Conservation (phyloP, 2,113 vertebrate genomes). For the Rallus limicola region DNA sequence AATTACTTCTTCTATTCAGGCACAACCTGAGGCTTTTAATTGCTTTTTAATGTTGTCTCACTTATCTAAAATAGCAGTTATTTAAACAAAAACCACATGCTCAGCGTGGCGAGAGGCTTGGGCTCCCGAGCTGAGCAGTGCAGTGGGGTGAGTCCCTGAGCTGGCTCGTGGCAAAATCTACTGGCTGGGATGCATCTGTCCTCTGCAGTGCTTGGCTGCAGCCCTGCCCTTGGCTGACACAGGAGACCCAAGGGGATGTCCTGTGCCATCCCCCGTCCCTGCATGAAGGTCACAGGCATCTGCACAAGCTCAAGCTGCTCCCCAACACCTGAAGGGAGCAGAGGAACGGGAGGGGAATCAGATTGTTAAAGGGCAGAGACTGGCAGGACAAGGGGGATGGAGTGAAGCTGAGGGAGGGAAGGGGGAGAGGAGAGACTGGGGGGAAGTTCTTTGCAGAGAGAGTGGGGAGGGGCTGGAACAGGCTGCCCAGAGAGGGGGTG, state of each 20-base stretch:
- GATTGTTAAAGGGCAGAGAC: too few relatives aligned
- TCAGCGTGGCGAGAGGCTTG: neutral
- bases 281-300: neutral
- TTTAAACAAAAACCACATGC: neutral
- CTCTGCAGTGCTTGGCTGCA: neutral
- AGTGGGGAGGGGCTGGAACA: too few relatives aligned
- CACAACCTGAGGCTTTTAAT: neutral
- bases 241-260: neutral
- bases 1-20: neutral
- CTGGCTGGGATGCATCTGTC: neutral
- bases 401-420: too few relatives aligned
- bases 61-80: neutral
- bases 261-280: too few relatives aligned
- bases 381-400: too few relatives aligned
- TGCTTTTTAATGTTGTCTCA: neutral
- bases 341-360: too few relatives aligned
- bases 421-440: too few relatives aligned
- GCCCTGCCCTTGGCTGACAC: too few relatives aligned
- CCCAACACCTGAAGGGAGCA: too few relatives aligned
- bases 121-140: neutral
- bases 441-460: too few relatives aligned
- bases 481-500: too few relatives aligned
- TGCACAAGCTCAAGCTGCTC: neutral
- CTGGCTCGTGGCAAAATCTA: neutral
- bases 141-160: too few relatives aligned